These are phyloP conservation scores for Drosophila ogumai DNA, from an alignment of 1,140 invertebrate genomes.

Conservation along the genomic window DNA sequence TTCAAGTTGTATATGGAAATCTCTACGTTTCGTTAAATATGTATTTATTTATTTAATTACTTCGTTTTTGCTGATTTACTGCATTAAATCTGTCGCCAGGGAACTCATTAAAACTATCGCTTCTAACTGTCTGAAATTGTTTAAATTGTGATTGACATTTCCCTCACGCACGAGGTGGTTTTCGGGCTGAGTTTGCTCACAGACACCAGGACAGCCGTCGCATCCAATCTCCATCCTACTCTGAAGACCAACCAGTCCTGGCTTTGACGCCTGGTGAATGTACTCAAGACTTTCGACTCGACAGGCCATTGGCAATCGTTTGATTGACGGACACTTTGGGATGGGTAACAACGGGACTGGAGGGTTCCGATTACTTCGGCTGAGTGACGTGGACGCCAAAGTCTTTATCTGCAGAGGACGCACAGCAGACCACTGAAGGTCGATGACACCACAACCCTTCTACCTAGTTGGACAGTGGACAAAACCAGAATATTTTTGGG, in stretches of 20 bases:
- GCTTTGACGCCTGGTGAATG: constrained; percentile 41
- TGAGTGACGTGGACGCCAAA: constrained; percentile 26
- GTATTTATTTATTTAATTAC: neutral
- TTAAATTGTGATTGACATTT: constrained; percentile 15
- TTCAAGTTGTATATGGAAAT: neutral
- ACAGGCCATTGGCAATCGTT: constrained; percentile 23
- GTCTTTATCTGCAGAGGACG: constrained; percentile 30
- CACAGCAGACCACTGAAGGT: constrained; percentile 1
- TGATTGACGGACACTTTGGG: constrained; percentile 39
- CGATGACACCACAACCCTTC: constrained; percentile 1
- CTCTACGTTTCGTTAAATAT: neutral
- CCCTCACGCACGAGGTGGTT: constrained; percentile 4
- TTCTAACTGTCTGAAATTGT: neutral
- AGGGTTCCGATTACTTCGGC: constrained; percentile 9
- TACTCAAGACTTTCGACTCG: constrained; percentile 26
- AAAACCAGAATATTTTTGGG: neutral
- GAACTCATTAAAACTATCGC: neutral
- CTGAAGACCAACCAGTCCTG: constrained; percentile 2
- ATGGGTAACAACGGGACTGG: constrained; percentile 7
- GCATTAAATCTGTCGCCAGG: neutral
- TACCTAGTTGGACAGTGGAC: neutral
- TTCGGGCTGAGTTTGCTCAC: neutral
- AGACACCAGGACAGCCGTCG: constrained; percentile 1
- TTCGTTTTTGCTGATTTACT: neutral
- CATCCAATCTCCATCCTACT: neutral